Conservation (phyloP, 2,888 invertebrate genomes). For the Auanema freiburgensis region DNA sequence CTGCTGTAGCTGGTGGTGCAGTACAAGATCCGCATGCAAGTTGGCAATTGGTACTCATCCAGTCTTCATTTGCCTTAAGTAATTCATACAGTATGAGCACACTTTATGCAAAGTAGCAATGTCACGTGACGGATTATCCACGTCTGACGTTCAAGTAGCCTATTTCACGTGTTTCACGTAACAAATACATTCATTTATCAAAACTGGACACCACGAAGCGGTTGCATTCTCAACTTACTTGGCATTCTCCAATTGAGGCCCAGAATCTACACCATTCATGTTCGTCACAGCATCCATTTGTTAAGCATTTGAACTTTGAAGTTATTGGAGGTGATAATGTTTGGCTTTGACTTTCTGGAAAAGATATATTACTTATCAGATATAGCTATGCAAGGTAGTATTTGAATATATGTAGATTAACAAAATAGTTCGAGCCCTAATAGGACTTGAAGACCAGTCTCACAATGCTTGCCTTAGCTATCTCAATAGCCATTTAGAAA, state of each 20-base stretch:
- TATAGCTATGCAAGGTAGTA: too few species aligned
- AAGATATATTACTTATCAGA: too few species aligned
- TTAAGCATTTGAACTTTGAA: constrained; percentile 52
- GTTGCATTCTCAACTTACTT: constrained; percentile 25
- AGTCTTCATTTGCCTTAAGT: constrained; percentile 49
- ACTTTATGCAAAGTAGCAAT: background rate
- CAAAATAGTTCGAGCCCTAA: too few species aligned
- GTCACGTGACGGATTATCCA: background rate
- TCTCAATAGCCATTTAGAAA: too few species aligned
- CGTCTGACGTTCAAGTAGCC: background rate
- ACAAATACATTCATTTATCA: background rate
- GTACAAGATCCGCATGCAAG: constrained; percentile 54
- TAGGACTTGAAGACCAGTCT: too few species aligned
- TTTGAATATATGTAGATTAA: too few species aligned
- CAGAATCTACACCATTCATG: constrained; percentile 58
- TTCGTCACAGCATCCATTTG: constrained; percentile 59
- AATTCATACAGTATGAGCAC: background rate
- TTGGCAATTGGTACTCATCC: constrained; percentile 57
- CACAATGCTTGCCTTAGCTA: too few species aligned
- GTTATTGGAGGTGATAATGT: constrained; percentile 50
- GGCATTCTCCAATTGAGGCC: constrained; percentile 52
- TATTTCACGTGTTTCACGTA: background rate
- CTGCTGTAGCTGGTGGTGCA: constrained; percentile 35
- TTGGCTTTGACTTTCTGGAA: constrained; percentile 29
- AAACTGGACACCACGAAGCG: background rate